Evolutionary conservation across 2,113 vertebrate species (phyloP), one percentile per base, ranked within the genome.

Genomic region (Vidua chalybeata): DNA sequence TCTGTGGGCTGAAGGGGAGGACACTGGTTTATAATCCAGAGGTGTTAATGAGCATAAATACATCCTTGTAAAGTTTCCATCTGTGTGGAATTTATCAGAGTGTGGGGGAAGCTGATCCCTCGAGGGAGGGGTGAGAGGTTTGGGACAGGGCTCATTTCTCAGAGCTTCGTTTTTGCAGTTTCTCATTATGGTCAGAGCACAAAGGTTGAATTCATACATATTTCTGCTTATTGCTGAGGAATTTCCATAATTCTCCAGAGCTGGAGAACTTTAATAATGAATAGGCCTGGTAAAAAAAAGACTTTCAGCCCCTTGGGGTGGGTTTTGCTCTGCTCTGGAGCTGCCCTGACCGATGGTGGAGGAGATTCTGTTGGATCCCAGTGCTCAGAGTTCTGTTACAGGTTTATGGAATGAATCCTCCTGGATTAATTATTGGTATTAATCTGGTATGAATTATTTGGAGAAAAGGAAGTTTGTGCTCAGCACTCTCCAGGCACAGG

Each of bases 321-420:
- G 33, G 19, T 27, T 45, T 33, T 68, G 35, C 69, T 61, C 31
- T 1, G 24, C 46, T 41, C 43, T 2, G 0, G 74, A 15, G 51
- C 56, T 48, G 63, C 35, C 23, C 49, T 63, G 45, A 10, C 23
- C 0, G 0, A 1, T 1, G 3, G 43, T 1, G 4, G 75, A 51
- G 35, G 33, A 33, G 31, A 33, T 66, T 19, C 23, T 22, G 11
- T 4, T 23, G 61, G n/a, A 39, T 77, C 75, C 48, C 27, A 9
- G 12, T 7, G 26, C 54, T 69, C 71, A 51, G 71, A 46, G 35
- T 14, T 69, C 23, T 64, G 2, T 26, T 52, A 4, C 19, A 33
- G 51, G 18, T n/a, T 80, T 45, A 45, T 41, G 45, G 74, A 69
- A 67, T 59, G 77, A 84, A 62, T 55, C 64, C 66, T 84, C 27